Evolutionary conservation across 2,888 invertebrate species (phyloP).

Genomic region (Synergus japonicus): DNA sequence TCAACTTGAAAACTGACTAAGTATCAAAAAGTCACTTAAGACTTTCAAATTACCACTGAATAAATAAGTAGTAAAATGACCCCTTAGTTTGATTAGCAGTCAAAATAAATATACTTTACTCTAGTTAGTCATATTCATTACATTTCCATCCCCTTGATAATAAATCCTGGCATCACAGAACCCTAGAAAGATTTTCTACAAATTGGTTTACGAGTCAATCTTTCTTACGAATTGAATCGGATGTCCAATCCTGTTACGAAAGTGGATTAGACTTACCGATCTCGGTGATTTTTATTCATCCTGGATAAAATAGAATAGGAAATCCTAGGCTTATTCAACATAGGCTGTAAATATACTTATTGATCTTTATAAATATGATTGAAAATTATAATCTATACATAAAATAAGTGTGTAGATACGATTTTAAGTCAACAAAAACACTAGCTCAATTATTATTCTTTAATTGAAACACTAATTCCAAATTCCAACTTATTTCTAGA

Average conservation of each 20-base stretch:
- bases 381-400: too few relatives aligned
- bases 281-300: slow-evolving; percentile 12
- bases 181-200: slow-evolving; percentile 33
- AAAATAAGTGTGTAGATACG: too few relatives aligned
- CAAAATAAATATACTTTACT: neutral
- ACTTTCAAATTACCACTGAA: too few relatives aligned
- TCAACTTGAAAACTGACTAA: neutral
- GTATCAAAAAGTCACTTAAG: neutral
- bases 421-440: too few relatives aligned
- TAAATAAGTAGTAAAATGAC: neutral
- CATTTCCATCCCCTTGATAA: slow-evolving; percentile 9
- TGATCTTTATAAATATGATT: neutral
- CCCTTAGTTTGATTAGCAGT: neutral
- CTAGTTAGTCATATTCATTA: slow-evolving; percentile 37
- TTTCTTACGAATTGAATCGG: slow-evolving; percentile 36
- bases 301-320: neutral
- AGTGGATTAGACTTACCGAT: slow-evolving; percentile 37
- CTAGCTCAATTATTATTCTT: neutral
- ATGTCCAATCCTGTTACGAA: slow-evolving; percentile 34
- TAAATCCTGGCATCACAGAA: slow-evolving; percentile 19
- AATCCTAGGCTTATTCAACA: neutral
- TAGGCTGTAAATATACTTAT: neutral
- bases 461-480: neutral
- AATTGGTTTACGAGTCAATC: slow-evolving; percentile 40
- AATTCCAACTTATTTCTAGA: neutral